phyloP scores from a whole-genome alignment of 2,888 invertebrate species.

The Chymomyza fuscimana region DNA sequence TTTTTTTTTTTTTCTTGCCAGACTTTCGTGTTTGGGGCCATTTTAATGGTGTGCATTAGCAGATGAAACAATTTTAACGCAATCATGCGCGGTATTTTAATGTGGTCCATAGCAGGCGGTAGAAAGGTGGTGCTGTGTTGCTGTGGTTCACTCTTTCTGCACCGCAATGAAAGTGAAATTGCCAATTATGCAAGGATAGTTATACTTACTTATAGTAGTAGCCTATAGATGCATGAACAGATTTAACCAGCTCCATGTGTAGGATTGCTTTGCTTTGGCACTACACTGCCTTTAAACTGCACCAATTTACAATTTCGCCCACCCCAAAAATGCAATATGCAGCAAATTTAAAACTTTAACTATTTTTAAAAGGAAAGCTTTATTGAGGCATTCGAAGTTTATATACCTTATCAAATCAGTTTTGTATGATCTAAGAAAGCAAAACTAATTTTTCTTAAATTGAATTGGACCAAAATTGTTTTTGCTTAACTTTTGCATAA shows the following conservation, averaged over 20 bases:
- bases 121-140: background rate
- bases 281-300: conserved; percentile 31
- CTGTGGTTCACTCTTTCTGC: background rate
- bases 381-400: background rate
- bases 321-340: conserved; percentile 33
- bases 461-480: background rate
- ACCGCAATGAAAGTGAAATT: conserved; percentile 70
- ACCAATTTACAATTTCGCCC: conserved; percentile 38
- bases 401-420: background rate
- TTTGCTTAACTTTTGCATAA: too few relatives aligned
- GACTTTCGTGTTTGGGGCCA: conserved; percentile 27
- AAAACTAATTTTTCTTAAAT: background rate
- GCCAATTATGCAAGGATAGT: conserved; percentile 66
- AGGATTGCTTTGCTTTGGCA: conserved; percentile 1
- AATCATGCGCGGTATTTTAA: conserved; percentile 74
- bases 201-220: background rate
- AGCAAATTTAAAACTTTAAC: conserved; percentile 38
- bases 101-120: conserved; percentile 46
- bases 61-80: conserved; percentile 75
- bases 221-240: conserved; percentile 26
- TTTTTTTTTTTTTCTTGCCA: conserved; percentile 4
- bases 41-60: conserved; percentile 71
- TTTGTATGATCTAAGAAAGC: background rate
- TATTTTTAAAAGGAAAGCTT: background rate
- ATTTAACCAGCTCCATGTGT: background rate